Base-by-base conservation (phyloP, 2,888 invertebrate genomes). In the Nymphalis urticae region DNA sequence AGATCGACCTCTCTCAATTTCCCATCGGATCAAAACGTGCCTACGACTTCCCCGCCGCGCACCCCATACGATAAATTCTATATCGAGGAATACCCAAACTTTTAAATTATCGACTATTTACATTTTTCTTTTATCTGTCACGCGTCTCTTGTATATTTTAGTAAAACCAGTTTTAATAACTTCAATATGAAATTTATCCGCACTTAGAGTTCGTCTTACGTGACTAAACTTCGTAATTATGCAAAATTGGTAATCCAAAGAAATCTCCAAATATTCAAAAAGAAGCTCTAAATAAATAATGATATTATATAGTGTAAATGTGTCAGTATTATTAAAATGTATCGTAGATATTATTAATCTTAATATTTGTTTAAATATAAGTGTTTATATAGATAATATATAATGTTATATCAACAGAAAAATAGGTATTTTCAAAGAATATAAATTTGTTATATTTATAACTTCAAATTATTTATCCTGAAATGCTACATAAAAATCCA, bases 1-100 rank as follows among this genome's bases (percentile, higher is more conserved):
- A 91, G 80, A 90, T 91, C 62, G 92, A 92, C 77, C 83, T 90
- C 17, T 90, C 92, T n/a, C 83, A 84, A 63, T 87, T 91, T 79
- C 91, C 92, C 76, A 87, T 90, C 74, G 90, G 91, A 68, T 89
- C 89, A 63, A 89, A 90, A 70, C 82, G 90, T 50, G 87, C 87
- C 24, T 78, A 72, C 16, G 73, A 68, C 66, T 72, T 74, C 32
- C 54, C 62, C 69, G 63, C 70, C 53, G 70, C 72, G 53, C 68
- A 73, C 48, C 64, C 65, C 51, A 68, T 68, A 10, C 72, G 67
- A 64, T 77, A 74, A 71, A 68, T 74, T 50, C 77, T 77, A 70
- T 48, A 36, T 24, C 42, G 16, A 62, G 48, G 10, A 42, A 64
- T 60, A 54, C 27, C 47, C 24, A 51, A 67, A 63, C 54, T 36